These are phyloP conservation scores for Drosophila kepulauana DNA, from an alignment of 1,140 invertebrate genomes.

Conservation along the genomic window DNA sequence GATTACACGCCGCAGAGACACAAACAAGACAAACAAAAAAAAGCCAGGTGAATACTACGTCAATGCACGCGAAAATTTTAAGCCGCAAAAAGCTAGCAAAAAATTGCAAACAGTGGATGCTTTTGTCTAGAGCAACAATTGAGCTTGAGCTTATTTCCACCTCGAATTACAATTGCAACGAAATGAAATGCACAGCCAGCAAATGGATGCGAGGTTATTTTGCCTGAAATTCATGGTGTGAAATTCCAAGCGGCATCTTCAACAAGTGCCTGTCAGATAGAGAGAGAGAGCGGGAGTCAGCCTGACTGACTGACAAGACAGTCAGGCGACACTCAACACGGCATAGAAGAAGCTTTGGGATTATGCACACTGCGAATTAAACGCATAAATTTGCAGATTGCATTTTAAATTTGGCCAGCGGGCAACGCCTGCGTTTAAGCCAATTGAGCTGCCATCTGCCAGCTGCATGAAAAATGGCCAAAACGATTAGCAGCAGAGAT, in stretches of 20 bases:
- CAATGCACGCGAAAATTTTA: conserved; percentile 22
- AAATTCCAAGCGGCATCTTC: conserved; percentile 32
- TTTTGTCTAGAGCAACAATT: conserved; percentile 35
- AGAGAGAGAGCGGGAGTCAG: neutral
- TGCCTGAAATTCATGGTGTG: conserved; percentile 15
- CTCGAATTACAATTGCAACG: conserved; percentile 63
- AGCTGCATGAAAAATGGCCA: conserved; percentile 57
- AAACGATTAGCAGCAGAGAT: conserved; percentile 42
- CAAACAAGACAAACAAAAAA: conserved; percentile 1
- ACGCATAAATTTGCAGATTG: conserved; percentile 35
- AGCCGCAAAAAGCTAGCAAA: conserved; percentile 26
- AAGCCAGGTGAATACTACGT: neutral
- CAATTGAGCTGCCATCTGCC: conserved; percentile 45
- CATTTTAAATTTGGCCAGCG: conserved; percentile 16
- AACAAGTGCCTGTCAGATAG: conserved; percentile 13
- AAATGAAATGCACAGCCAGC: conserved; percentile 51
- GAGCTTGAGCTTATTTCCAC: conserved; percentile 56
- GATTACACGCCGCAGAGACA: conserved; percentile 59
- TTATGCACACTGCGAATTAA: conserved; percentile 34
- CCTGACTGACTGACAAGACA: conserved; percentile 17
- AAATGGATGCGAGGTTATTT: neutral
- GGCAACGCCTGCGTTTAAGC: conserved; percentile 33
- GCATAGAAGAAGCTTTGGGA: conserved; percentile 27
- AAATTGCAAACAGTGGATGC: conserved; percentile 21
- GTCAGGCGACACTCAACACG: conserved; percentile 30